Percentiles rank a stretch among this genome's conserved stretches.
Conservation (phyloP, 92 coral and sea anemone species). For the Porites lobata region DNA sequence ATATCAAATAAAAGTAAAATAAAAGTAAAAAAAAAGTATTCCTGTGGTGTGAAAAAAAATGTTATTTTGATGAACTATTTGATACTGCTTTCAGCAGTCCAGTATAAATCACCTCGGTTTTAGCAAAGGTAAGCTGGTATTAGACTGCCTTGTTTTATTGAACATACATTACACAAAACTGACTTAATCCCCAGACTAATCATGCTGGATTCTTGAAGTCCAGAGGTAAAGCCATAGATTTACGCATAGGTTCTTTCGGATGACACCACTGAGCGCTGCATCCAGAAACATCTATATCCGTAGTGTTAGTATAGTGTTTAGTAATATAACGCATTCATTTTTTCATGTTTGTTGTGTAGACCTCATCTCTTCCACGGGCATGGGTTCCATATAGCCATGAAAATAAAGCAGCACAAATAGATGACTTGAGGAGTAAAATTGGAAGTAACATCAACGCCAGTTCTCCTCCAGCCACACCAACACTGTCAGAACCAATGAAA, state of each 20-base stretch:
- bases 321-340: neutral
- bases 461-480: slow-evolving; percentile 73
- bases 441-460: slow-evolving; percentile 29
- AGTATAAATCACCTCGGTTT: too few species aligned
- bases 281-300: neutral
- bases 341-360: slow-evolving; percentile 32
- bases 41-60: too few species aligned
- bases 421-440: neutral
- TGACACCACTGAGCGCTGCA: neutral
- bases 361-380: slow-evolving; percentile 66
- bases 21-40: too few species aligned
- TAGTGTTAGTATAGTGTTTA: neutral
- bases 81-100: too few species aligned
- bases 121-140: neutral
- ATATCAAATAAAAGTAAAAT: too few species aligned
- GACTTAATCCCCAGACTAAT: too few species aligned
- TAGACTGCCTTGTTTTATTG: neutral
- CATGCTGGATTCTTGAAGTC: too few species aligned
- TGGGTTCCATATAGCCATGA: slow-evolving; percentile 65
- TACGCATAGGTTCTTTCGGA: too few species aligned
- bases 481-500: slow-evolving; percentile 81
- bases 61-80: too few species aligned
- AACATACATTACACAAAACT: too few species aligned
- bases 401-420: slow-evolving; percentile 21
- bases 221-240: too few species aligned